Evolutionary conservation across 37 sponge, comb jelly and placozoan species (phyloP).

Genomic region (Diacarnus erythraeanus): DNA sequence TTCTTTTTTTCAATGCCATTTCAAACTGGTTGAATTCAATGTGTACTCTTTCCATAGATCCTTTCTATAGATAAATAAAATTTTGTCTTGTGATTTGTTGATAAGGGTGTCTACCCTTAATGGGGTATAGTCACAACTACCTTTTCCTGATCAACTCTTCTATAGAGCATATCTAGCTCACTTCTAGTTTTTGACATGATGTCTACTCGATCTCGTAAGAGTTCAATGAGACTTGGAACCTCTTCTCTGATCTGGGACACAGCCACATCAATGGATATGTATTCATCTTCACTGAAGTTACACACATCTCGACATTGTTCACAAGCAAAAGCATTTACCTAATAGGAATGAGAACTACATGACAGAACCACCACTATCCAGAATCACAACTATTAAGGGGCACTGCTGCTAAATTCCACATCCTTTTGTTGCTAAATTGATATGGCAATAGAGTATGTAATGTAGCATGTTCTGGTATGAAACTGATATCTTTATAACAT

Average conservation of each 20-base stretch:
- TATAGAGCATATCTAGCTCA: conserved; percentile 28
- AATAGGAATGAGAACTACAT: background rate
- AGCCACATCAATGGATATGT: conserved; percentile 41
- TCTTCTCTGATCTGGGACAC: conserved; percentile 24
- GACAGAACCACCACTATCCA: background rate
- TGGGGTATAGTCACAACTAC: background rate
- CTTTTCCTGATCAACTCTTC: conserved; percentile 32
- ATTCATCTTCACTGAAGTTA: conserved; percentile 18
- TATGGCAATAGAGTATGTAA: too few species aligned
- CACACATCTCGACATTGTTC: conserved; percentile 32
- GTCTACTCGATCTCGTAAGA: conserved; percentile 34
- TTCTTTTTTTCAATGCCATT: conserved; percentile 37
- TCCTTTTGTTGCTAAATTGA: too few species aligned
- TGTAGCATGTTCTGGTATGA: too few species aligned
- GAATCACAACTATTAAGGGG: background rate
- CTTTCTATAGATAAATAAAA: conserved; percentile 14
- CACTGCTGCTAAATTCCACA: too few species aligned
- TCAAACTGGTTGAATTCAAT: conserved; percentile 52
- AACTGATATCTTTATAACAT: too few species aligned
- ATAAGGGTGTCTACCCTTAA: background rate
- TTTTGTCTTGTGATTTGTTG: too few species aligned
- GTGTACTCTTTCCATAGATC: conserved; percentile 24
- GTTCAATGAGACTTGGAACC: conserved; percentile 27
- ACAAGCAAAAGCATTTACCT: conserved; percentile 56
- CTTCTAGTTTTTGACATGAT: conserved; percentile 34